Conservation (phyloP, 2,888 invertebrate genomes). For the Catocala nupta region DNA sequence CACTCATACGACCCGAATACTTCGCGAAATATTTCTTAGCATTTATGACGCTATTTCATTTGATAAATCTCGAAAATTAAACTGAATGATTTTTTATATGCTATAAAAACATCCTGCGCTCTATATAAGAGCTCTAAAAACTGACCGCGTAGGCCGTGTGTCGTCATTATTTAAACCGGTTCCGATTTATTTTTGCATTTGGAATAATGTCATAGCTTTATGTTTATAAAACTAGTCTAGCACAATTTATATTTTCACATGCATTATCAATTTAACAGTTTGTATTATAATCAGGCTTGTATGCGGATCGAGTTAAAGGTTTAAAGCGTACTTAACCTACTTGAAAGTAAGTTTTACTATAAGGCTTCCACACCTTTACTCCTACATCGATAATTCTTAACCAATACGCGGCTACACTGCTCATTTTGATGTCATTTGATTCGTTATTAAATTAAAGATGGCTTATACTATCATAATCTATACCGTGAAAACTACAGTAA, state of each 20-base stretch:
- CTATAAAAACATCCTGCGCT: constrained; percentile 59
- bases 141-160: constrained; percentile 62
- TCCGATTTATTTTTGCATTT: constrained; percentile 57
- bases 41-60: constrained; percentile 55
- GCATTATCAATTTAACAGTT: constrained; percentile 29
- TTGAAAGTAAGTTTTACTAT: constrained; percentile 62
- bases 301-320: constrained; percentile 64
- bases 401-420: constrained; percentile 21
- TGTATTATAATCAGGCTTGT: constrained; percentile 46
- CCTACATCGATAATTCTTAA: constrained; percentile 49
- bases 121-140: constrained; percentile 74
- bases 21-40: constrained; percentile 51
- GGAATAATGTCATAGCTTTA: constrained; percentile 23
- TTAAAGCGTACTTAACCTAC: constrained; percentile 70
- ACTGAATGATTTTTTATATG: constrained; percentile 59
- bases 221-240: constrained; percentile 41
- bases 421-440: not conserved
- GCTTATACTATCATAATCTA: too few species aligned
- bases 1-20: constrained; percentile 53
- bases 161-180: constrained; percentile 62
- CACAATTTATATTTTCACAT: constrained; percentile 32
- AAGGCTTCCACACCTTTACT: constrained; percentile 69
- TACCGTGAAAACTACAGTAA: not conserved
- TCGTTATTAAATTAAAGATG: constrained; percentile 2
- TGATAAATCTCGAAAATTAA: constrained; percentile 63